Conservation (phyloP, 2,797 vertebrate genomes). For the Chelonia mydas region DNA sequence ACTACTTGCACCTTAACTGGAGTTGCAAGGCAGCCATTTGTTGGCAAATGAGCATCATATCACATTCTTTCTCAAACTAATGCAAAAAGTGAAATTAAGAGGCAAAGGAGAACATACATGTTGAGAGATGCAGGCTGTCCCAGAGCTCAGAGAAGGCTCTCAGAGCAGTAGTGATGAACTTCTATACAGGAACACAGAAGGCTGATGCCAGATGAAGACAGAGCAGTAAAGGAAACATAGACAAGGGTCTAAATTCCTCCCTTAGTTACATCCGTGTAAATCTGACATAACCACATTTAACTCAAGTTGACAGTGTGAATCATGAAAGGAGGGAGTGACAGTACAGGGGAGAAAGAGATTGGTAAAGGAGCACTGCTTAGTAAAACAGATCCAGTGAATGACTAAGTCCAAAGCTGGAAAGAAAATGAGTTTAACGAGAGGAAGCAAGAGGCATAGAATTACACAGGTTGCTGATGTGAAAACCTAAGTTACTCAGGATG, state of each 20-base stretch:
- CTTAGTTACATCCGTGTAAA: accelerated
- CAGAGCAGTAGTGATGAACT: neutral
- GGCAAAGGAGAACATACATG: neutral
- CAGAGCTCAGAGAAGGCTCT: neutral
- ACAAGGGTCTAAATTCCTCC: neutral
- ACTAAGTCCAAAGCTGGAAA: too few species aligned
- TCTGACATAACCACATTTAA: accelerated
- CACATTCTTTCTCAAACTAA: neutral
- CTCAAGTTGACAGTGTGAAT: neutral
- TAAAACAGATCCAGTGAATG: too few species aligned
- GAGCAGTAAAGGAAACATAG: neutral
- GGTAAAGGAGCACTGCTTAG: too few species aligned
- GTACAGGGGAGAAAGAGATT: neutral
- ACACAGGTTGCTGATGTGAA: too few species aligned
- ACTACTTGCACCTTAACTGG: neutral
- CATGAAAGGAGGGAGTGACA: accelerated
- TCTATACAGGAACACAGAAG: neutral
- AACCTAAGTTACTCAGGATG: too few species aligned
- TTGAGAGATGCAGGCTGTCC: neutral
- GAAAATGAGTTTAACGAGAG: too few species aligned
- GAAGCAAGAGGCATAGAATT: too few species aligned
- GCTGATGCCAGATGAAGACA: too few species aligned
- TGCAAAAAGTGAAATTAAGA: neutral
- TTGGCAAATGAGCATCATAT: slow-evolving; percentile 11
- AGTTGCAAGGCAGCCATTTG: neutral